Conservation (phyloP, 1,140 invertebrate genomes). For the Drosophila ogumai region DNA sequence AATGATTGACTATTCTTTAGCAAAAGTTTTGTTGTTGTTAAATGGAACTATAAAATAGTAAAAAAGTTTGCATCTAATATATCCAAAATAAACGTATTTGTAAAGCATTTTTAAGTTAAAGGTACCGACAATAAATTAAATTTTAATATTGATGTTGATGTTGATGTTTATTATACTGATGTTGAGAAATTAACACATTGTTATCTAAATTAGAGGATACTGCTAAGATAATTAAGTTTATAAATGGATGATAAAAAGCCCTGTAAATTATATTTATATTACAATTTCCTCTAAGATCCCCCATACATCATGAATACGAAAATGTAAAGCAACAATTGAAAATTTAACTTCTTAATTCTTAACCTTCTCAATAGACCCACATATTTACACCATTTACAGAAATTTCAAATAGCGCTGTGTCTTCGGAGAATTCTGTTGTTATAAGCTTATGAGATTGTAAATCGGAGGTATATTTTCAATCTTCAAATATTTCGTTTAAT, state of each 20-base stretch:
- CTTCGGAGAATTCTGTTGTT: constrained; percentile 1
- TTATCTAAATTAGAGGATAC: fast-evolving
- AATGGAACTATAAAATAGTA: neutral
- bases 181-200: neutral
- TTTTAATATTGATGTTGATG: too few species aligned
- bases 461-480: constrained; percentile 8
- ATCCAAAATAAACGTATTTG: too few species aligned
- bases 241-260: neutral
- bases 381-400: constrained; percentile 4
- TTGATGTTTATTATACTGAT: too few species aligned
- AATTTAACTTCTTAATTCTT: neutral
- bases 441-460: constrained; percentile 11
- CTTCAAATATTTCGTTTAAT: constrained; percentile 10
- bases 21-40: too few species aligned
- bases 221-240: neutral
- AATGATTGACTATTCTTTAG: too few species aligned
- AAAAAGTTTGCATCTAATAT: neutral
- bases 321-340: neutral
- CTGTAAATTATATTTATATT: neutral
- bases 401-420: neutral
- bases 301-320: neutral
- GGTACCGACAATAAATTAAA: too few species aligned
- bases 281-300: neutral
- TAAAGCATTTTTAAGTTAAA: too few species aligned
- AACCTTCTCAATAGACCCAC: constrained; percentile 8